Conservation (phyloP, 2,797 vertebrate genomes). For the Pitangus sulphuratus region DNA sequence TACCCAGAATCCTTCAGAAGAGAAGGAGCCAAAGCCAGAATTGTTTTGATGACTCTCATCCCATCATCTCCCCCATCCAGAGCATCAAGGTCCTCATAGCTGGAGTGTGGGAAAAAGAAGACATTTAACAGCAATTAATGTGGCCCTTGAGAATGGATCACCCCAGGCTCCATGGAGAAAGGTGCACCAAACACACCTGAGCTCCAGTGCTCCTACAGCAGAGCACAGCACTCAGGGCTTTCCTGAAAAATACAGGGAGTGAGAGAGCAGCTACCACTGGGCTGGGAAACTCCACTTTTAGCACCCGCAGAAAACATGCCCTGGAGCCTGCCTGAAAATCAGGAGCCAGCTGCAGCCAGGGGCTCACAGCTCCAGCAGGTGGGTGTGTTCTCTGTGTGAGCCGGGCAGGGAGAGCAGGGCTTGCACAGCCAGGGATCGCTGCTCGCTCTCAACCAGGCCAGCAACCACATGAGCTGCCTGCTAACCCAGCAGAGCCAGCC, state of each 20-base stretch:
- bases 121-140: background rate
- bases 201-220: background rate
- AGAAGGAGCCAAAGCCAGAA: constrained; percentile 83
- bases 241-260: background rate
- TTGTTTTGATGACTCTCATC: constrained; percentile 83
- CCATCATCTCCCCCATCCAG: constrained; percentile 92
- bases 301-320: background rate
- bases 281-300: background rate
- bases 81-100: constrained; percentile 89
- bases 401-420: background rate
- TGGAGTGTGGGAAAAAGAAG: constrained; percentile 50
- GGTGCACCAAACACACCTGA: background rate
- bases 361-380: background rate
- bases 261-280: background rate
- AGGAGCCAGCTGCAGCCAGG: background rate
- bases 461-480: background rate
- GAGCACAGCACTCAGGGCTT: background rate
- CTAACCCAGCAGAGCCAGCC: background rate
- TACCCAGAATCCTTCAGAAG: constrained; percentile 88
- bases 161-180: background rate
- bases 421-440: background rate
- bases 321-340: background rate
- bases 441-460: background rate
- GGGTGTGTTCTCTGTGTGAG: background rate
- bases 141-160: background rate